phyloP scores from a whole-genome alignment of 1,140 invertebrate genomes.

The Bombus breviceps region DNA sequence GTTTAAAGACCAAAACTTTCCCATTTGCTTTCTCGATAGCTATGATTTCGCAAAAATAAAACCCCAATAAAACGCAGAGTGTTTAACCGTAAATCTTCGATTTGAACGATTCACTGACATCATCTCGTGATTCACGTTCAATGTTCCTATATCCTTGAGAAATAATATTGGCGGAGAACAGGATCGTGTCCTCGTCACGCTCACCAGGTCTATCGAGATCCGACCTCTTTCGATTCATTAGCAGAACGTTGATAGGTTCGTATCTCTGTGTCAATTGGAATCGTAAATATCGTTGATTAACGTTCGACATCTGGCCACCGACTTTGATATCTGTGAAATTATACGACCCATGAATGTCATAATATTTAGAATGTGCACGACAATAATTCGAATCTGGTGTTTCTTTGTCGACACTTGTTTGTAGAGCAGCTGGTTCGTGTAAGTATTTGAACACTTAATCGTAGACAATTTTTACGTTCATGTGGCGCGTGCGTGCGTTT shows the following conservation, averaged over 20 bases:
- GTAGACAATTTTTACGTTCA: no score
- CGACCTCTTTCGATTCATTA: constrained; percentile 60
- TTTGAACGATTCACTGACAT: neutral
- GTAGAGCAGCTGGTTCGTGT: neutral
- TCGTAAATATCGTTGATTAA: constrained; percentile 28
- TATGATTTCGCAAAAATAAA: no score
- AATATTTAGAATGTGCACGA: neutral
- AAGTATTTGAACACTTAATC: no score
- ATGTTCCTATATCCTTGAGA: neutral
- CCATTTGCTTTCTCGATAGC: no score
- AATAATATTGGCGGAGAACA: neutral
- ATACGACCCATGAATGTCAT: neutral
- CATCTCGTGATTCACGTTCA: neutral
- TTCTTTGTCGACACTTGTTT: neutral
- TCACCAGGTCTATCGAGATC: constrained; percentile 22
- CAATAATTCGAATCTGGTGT: neutral
- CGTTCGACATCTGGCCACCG: neutral
- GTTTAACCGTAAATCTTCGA: neutral
- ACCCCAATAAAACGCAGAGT: no score
- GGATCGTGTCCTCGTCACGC: neutral
- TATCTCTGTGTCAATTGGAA: neutral
- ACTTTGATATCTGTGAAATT: neutral
- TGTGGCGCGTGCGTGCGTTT: no score
- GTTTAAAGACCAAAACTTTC: no score
- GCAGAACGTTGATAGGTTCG: constrained; percentile 39